phyloP scores from a whole-genome alignment of 92 coral and sea anemone species.

The Nematostella vectensis region DNA sequence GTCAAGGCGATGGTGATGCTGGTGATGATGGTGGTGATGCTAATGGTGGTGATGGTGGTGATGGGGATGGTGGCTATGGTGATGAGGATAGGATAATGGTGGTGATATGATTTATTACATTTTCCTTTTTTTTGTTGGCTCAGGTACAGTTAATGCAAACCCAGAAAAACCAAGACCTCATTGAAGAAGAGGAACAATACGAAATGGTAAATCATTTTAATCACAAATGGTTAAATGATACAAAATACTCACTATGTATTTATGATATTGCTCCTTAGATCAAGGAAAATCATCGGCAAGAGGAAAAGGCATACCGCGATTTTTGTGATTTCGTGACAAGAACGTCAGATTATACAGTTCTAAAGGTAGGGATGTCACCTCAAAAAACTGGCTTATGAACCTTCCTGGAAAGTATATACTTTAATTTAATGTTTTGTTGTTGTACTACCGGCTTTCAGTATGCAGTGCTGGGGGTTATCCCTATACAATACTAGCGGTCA shows the following conservation, averaged over 20 bases:
- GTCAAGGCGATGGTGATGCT: too few species aligned
- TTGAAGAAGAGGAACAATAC: conserved; percentile 79
- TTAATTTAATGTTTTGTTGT: too few species aligned
- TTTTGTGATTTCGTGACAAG: conserved; percentile 78
- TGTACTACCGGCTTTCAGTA: too few species aligned
- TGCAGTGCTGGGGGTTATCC: too few species aligned
- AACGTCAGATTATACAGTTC: conserved; percentile 83
- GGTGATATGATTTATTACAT: too few species aligned
- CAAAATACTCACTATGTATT: neutral
- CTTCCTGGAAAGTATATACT: too few species aligned
- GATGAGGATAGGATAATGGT: too few species aligned
- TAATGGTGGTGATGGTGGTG: too few species aligned
- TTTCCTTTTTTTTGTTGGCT: conserved; percentile 1
- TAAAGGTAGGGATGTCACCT: conserved; percentile 57
- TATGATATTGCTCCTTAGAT: conserved; percentile 30
- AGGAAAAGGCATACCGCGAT: conserved; percentile 77
- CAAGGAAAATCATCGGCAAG: conserved; percentile 84
- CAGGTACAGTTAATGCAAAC: conserved; percentile 72
- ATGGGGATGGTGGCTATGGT: too few species aligned
- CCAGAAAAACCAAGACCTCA: conserved; percentile 65
- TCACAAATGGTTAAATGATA: neutral
- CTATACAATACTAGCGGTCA: too few species aligned
- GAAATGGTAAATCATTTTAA: conserved; percentile 44
- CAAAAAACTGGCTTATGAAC: too few species aligned
- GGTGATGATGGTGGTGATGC: too few species aligned